Percentiles rank a stretch among this genome's conserved stretches.
Conservation (phyloP, 1,140 invertebrate species). For the Eupristina koningsbergeri region DNA sequence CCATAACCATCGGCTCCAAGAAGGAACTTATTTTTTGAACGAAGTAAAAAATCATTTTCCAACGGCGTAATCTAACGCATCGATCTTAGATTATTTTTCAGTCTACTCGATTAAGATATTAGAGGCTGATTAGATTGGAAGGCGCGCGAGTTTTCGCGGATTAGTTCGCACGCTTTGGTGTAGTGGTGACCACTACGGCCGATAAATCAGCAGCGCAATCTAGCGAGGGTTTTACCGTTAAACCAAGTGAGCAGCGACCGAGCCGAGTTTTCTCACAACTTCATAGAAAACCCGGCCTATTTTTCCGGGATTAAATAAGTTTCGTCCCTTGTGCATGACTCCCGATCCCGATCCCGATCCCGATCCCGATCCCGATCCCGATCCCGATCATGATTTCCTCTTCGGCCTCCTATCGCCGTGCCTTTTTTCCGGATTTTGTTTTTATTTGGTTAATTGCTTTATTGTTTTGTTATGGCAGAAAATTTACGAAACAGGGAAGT, state of each 20-base stretch:
- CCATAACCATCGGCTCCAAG: not conserved
- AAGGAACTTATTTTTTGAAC: not conserved
- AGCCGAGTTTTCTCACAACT: not conserved
- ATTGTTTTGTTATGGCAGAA: not conserved
- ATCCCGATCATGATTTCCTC: too few relatives aligned
- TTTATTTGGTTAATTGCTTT: not conserved
- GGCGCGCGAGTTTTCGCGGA: constrained; percentile 16
- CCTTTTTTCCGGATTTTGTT: not conserved
- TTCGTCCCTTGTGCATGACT: not conserved
- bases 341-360: too few relatives aligned
- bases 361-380: too few relatives aligned
- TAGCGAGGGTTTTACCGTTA: constrained; percentile 13
- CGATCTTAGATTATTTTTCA: not conserved
- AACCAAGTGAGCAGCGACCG: not conserved
- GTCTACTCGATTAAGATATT: constrained; percentile 28
- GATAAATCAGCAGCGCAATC: constrained; percentile 27
- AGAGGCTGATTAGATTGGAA: constrained; percentile 23
- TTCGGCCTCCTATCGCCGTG: too few relatives aligned
- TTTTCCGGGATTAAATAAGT: constrained; percentile 3
- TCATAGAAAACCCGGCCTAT: not conserved
- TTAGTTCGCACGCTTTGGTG: not conserved
- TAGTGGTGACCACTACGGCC: not conserved
- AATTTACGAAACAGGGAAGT: not conserved
- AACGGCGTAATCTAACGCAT: constrained; percentile 5
- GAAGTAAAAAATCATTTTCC: constrained; percentile 2